Conservation (phyloP, 2,797 vertebrate genomes). For the Spea hammondii region DNA sequence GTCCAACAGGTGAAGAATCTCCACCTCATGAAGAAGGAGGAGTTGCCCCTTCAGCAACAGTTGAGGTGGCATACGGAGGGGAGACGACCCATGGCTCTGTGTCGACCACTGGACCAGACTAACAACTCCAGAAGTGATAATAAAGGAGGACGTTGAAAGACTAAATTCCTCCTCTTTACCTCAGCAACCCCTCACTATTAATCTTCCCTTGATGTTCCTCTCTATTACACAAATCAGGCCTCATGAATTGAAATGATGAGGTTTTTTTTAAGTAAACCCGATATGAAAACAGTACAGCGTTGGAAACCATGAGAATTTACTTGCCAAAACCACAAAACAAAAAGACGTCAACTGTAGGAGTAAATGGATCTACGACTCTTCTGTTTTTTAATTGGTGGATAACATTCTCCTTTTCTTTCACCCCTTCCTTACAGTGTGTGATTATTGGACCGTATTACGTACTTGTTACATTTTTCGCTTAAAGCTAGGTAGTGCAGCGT, state of each 20-base stretch:
- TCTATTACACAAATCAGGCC: conserved; percentile 7
- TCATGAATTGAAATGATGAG: not conserved
- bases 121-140: conserved; percentile 58
- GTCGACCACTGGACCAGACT: conserved; percentile 93
- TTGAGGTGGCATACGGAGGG: conserved; percentile 57
- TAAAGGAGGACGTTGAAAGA: conserved; percentile 51
- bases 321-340: conserved; percentile 43
- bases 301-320: conserved; percentile 14
- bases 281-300: conserved; percentile 1
- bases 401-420: conserved; percentile 5
- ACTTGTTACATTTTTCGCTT: conserved; percentile 13
- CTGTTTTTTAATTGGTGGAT: conserved; percentile 17
- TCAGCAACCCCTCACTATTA: conserved; percentile 29
- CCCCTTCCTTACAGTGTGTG: conserved; percentile 8
- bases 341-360: not conserved
- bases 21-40: conserved; percentile 81
- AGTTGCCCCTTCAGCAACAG: conserved; percentile 44
- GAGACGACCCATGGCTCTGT: conserved; percentile 89
- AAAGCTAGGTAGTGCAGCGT: conserved; percentile 3
- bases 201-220: conserved; percentile 19
- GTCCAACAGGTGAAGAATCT: conserved; percentile 84
- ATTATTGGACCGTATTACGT: conserved; percentile 1
- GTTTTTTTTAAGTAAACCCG: not conserved
- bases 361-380: conserved; percentile 15
- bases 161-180: conserved; percentile 61